These are phyloP conservation scores for Zosterops hypoxanthus DNA, from an alignment of 2,113 vertebrate species.

Conservation along the genomic window DNA sequence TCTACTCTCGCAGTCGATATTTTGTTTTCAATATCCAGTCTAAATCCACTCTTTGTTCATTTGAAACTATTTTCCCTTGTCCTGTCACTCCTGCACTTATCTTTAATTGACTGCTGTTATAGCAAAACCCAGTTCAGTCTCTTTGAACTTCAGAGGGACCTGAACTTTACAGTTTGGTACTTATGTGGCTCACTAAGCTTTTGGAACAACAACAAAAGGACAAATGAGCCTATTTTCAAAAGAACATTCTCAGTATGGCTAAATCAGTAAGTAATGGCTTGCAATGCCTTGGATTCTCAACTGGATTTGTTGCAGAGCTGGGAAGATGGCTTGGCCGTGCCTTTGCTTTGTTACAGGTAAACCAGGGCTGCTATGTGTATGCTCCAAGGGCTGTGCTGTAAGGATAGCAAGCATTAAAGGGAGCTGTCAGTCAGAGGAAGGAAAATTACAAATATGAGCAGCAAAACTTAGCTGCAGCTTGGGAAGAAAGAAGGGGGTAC, in stretches of 20 bases:
- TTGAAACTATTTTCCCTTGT: neutral
- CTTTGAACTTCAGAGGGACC: neutral
- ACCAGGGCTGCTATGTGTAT: fast-evolving
- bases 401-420: neutral
- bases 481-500: neutral
- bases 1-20: neutral
- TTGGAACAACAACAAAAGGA: neutral
- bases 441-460: neutral
- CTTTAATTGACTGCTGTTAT: neutral
- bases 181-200: neutral
- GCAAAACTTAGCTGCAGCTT: neutral
- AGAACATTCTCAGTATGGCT: neutral
- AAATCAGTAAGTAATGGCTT: neutral
- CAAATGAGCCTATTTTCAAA: neutral
- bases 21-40: neutral
- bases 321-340: neutral
- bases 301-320: neutral
- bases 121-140: neutral
- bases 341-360: neutral
- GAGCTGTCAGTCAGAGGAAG: neutral
- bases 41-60: neutral
- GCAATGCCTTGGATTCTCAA: neutral
- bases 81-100: neutral
- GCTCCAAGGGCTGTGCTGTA: neutral
- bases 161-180: neutral